A percentile compares a stretch with the other conserved stretches of the same genome.
Evolutionary conservation across 2,113 vertebrate genomes (phyloP).

Genomic region (Vidua chalybeata): DNA sequence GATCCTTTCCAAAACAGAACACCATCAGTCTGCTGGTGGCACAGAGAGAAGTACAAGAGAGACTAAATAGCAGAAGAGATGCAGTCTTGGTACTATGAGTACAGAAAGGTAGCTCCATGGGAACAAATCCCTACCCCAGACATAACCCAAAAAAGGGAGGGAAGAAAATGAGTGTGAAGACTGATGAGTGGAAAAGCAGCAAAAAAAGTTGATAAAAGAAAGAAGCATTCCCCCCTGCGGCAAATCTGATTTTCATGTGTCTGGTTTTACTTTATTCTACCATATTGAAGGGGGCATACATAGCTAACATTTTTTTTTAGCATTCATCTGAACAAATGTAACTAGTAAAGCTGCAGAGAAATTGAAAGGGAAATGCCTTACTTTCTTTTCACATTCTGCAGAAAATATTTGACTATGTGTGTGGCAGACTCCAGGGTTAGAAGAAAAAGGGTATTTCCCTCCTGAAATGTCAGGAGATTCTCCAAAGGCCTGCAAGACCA

Average conservation of each 20-base stretch:
- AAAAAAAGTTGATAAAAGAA: background rate
- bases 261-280: background rate
- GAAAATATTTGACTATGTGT: background rate
- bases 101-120: background rate
- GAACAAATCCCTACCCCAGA: background rate
- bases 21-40: background rate
- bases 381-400: background rate
- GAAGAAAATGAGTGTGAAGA: background rate
- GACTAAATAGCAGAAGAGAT: background rate
- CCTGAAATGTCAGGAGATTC: background rate
- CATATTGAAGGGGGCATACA: accelerated
- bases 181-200: background rate
- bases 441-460: background rate
- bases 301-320: background rate
- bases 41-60: background rate
- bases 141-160: background rate
- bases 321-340: background rate
- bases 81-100: accelerated
- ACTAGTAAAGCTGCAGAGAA: background rate
- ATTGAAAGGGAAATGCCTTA: background rate
- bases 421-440: background rate
- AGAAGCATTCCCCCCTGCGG: background rate
- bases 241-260: background rate
- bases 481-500: background rate
- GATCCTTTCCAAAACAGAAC: background rate